A percentile compares a stretch with the other conserved stretches of the same genome.
phyloP scores from a whole-genome alignment of 2,888 invertebrate genomes.

The Acanthosepion esculentum region DNA sequence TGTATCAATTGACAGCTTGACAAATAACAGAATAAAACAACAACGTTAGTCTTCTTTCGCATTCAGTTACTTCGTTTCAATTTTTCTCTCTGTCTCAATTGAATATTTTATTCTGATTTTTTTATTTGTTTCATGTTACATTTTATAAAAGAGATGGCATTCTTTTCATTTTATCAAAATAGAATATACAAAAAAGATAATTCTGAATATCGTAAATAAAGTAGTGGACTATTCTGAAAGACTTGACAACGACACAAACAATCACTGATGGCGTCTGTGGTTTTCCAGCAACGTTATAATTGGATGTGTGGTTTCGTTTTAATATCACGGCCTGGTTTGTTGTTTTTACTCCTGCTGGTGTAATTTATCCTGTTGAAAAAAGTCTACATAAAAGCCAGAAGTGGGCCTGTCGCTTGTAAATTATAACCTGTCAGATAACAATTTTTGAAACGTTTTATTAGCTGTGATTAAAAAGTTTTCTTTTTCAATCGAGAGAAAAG shows the following conservation, averaged over 20 bases:
- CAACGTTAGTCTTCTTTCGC: neutral
- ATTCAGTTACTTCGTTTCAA: neutral
- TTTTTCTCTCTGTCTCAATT: neutral
- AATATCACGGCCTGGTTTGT: neutral
- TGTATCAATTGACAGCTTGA: neutral
- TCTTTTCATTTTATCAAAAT: neutral
- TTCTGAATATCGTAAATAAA: neutral
- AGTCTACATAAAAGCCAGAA: neutral
- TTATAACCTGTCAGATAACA: neutral
- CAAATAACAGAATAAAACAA: neutral
- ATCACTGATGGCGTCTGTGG: neutral
- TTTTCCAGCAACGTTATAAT: neutral
- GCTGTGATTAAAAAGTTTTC: neutral
- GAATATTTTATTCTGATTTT: neutral
- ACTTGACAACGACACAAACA: neutral
- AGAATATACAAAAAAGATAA: neutral
- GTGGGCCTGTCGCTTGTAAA: neutral
- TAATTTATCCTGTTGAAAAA: neutral
- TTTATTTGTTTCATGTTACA: neutral
- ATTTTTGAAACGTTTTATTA: conserved; percentile 33
- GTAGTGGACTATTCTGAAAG: neutral
- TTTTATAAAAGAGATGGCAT: neutral
- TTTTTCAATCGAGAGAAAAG: neutral
- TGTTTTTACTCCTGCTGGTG: neutral
- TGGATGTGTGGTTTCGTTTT: neutral